phyloP scores from a whole-genome alignment of 2,888 invertebrate genomes.

The Oscheius myriophilus region DNA sequence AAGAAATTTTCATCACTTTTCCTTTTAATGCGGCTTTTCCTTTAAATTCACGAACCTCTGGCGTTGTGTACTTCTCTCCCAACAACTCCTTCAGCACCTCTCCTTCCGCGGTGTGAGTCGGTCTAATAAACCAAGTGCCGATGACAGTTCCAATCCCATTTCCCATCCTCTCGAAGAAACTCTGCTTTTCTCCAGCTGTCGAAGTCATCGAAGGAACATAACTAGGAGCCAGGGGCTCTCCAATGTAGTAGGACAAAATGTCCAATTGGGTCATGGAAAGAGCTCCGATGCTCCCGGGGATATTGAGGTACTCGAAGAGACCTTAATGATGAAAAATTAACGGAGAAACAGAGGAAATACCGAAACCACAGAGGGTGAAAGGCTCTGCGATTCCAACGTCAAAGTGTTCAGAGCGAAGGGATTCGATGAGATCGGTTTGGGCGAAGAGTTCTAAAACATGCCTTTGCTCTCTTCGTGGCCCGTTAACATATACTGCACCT shows the following conservation, averaged over 20 bases:
- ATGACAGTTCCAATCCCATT: background rate
- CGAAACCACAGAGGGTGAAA: constrained; percentile 49
- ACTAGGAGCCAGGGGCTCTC: constrained; percentile 31
- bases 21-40: too few species aligned
- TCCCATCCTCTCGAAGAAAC: constrained; percentile 17
- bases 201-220: constrained; percentile 29
- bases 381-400: constrained; percentile 55
- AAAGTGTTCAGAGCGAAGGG: constrained; percentile 28
- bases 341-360: constrained; percentile 8
- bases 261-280: constrained; percentile 37
- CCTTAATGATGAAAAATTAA: background rate
- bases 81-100: background rate
- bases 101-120: background rate
- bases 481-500: too few species aligned
- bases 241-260: constrained; percentile 37
- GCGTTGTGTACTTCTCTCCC: background rate
- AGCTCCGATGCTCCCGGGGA: constrained; percentile 32
- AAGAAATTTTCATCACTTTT: too few species aligned
- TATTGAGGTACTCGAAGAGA: constrained; percentile 15
- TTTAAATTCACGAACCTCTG: too few species aligned
- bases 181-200: constrained; percentile 10
- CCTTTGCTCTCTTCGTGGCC: too few species aligned
- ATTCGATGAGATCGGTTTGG: too few species aligned
- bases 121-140: background rate
- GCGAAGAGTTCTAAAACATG: too few species aligned